Conservation (phyloP, 2,888 invertebrate genomes). For the Drosophila nr. fundita region DNA sequence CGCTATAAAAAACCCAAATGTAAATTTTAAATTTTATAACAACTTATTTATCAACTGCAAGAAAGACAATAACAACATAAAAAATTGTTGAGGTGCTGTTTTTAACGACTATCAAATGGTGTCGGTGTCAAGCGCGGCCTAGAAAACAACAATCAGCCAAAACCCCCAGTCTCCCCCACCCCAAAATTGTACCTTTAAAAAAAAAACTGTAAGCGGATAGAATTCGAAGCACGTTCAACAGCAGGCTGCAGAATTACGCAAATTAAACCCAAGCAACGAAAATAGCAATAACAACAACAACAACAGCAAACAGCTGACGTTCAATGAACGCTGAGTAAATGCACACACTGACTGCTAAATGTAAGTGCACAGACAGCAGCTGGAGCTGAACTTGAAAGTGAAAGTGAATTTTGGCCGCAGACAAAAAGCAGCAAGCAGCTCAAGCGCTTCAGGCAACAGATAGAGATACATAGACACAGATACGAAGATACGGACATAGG, state of each 20-base stretch:
- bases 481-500: neutral
- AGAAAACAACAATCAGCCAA: slow-evolving; percentile 60
- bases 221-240: slow-evolving; percentile 56
- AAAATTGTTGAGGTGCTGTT: slow-evolving; percentile 51
- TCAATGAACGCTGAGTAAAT: slow-evolving; percentile 73
- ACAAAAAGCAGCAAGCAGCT: slow-evolving; percentile 10
- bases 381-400: slow-evolving; percentile 80
- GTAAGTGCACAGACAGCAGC: slow-evolving; percentile 61
- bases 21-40: slow-evolving; percentile 51
- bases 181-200: neutral
- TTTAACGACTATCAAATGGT: slow-evolving; percentile 74
- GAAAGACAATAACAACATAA: slow-evolving; percentile 24
- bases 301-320: slow-evolving; percentile 67
- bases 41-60: slow-evolving; percentile 39
- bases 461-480: slow-evolving; percentile 14
- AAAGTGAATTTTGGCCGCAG: slow-evolving; percentile 63
- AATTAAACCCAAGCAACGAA: slow-evolving; percentile 41
- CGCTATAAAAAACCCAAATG: slow-evolving; percentile 52
- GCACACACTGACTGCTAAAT: slow-evolving; percentile 63
- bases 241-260: slow-evolving; percentile 71
- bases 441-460: slow-evolving; percentile 5
- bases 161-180: neutral
- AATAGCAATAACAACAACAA: slow-evolving; percentile 26
- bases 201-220: slow-evolving; percentile 18
- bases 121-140: slow-evolving; percentile 76